Base-by-base conservation (phyloP, 2,113 vertebrate species). In the Malurus elegans region DNA sequence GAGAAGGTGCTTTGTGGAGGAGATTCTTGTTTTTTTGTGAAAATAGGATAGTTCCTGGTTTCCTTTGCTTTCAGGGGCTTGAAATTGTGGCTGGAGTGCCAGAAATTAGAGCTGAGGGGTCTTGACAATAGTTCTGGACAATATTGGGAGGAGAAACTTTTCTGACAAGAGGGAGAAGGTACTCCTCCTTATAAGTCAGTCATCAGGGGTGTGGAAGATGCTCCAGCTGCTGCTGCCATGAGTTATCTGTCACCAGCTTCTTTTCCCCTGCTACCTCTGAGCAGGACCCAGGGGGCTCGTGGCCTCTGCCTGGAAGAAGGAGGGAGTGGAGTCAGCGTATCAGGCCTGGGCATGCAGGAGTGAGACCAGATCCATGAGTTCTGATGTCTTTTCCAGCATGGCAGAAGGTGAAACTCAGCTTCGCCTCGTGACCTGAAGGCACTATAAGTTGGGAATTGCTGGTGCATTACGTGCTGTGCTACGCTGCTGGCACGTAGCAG, bases 401-500 rank as follows among this genome's bases (percentile, higher is more conserved):
- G 44, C 44, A 67, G 42, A 67, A 86, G 31, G 16, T 64, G 62
- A 66, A 89, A 45, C 29, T 79, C 6, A 5, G 12, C 64, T 84
- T 89, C 73, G 48, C 24, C n/a, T 70, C 34, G 62, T 78, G 54
- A 69, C n/a, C 40, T 53, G 56, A 73, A 91, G n/a, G 29, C 17
- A 14, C 31, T 86, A 36, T 73, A 81, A 70, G 36, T 19, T 57
- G 70, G 70, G 40, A 84, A 19, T 20, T 83, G 57, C 66, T 71
- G 9, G 32, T 84, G 29, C 48, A 29, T 86, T 62, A n/a, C 16
- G 2, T 3, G 2, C 5, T 14, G 8, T 67, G 32, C 67, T 57
- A 3, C 0, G 0, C 15, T 57, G 18, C 31, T 67, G 8, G 40
- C 53, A 20, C 0, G 0, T 56, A 42, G 51, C 57, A 80, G 53